Conservation (phyloP, 2,113 vertebrate species). For the Candoia aspera region DNA sequence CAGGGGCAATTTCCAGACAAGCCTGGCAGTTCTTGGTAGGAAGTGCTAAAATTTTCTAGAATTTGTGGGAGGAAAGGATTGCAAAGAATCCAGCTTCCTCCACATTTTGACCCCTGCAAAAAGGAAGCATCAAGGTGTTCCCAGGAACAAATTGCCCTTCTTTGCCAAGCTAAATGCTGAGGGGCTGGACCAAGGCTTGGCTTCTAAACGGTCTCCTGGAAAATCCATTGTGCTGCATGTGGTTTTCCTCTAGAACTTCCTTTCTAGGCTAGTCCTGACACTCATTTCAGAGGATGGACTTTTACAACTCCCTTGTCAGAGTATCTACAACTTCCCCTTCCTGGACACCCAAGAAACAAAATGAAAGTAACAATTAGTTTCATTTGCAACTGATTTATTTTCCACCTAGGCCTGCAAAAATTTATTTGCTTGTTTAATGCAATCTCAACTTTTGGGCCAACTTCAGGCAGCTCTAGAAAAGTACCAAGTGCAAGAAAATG, state of each 20-base stretch:
- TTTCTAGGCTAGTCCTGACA: neutral
- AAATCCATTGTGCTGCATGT: neutral
- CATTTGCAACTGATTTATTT: neutral
- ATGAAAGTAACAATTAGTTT: neutral
- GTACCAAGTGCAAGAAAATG: neutral
- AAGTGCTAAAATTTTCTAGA: neutral
- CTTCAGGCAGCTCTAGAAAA: neutral
- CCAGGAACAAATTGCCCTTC: neutral
- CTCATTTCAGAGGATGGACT: neutral
- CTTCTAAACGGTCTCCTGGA: neutral
- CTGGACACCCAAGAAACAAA: neutral
- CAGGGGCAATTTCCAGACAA: neutral
- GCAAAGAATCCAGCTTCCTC: neutral
- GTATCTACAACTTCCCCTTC: neutral
- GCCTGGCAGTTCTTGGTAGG: neutral
- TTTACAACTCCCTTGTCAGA: accelerated
- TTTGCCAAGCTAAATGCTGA: neutral
- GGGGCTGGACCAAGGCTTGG: neutral
- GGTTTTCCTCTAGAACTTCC: neutral
- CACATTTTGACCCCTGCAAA: neutral
- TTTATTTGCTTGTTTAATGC: neutral
- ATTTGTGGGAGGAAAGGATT: neutral
- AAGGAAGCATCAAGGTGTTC: neutral
- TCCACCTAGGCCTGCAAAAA: neutral
- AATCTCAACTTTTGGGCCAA: neutral